These are phyloP conservation scores for Strix aluco DNA, from an alignment of 2,113 vertebrate species.

Conservation along the genomic window DNA sequence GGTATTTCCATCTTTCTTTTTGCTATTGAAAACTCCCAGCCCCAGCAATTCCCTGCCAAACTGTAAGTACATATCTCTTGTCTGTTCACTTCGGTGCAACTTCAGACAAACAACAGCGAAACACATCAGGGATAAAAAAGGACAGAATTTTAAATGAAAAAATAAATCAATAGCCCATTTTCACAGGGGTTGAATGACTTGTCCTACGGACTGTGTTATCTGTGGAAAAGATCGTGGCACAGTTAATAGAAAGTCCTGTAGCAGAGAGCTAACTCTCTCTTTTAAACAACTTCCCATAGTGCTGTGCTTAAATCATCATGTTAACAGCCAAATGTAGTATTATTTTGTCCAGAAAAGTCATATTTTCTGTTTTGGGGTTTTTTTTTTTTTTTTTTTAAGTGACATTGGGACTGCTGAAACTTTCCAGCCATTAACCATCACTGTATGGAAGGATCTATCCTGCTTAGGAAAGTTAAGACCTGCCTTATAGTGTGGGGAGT, in stretches of 20 bases:
- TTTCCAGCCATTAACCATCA: neutral
- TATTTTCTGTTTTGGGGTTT: neutral
- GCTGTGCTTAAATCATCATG: neutral
- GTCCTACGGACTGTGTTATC: neutral
- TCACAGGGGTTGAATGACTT: neutral
- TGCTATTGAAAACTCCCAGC: neutral
- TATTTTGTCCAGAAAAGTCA: neutral
- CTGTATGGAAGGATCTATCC: neutral
- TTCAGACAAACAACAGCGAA: neutral
- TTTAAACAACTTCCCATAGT: neutral
- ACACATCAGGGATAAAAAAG: neutral
- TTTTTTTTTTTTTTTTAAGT: neutral
- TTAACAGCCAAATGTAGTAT: neutral
- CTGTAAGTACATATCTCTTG: neutral
- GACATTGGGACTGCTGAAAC: neutral
- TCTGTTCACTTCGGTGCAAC: neutral
- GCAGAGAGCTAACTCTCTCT: neutral
- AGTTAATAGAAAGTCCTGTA: neutral
- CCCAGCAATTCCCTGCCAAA: neutral
- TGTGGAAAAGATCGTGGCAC: neutral
- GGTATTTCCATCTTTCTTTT: neutral
- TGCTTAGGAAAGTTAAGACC: neutral
- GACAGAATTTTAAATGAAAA: neutral
- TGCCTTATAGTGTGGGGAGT: neutral
- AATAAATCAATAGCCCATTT: constrained; percentile 32